phyloP scores from a whole-genome alignment of 2,888 invertebrate species.

The Sesia bembeciformis region DNA sequence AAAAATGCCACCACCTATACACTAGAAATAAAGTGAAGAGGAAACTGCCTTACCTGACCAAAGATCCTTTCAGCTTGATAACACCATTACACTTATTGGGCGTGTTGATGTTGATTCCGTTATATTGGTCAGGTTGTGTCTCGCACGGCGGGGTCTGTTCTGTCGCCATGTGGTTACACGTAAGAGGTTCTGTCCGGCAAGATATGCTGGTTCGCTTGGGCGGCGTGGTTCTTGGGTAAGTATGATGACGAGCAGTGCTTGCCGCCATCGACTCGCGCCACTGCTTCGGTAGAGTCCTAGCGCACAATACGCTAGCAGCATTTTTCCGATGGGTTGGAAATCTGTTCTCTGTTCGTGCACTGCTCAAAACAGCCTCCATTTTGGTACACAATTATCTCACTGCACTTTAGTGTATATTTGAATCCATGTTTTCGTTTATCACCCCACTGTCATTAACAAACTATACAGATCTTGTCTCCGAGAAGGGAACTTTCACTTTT shows the following conservation, averaged over 20 bases:
- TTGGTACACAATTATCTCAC: constrained; percentile 19
- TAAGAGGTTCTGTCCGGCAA: constrained; percentile 51
- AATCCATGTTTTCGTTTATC: constrained; percentile 32
- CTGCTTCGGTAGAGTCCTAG: constrained; percentile 63
- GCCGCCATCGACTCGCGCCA: constrained; percentile 37
- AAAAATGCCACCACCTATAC: too few relatives aligned
- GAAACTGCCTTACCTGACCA: constrained; percentile 45
- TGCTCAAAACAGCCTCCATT: constrained; percentile 71
- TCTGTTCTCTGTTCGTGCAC: constrained; percentile 47
- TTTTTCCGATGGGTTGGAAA: constrained; percentile 62
- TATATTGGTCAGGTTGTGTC: constrained; percentile 26
- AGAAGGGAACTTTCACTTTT: too few relatives aligned
- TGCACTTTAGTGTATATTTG: constrained; percentile 39
- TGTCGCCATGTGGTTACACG: constrained; percentile 23
- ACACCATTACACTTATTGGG: constrained; percentile 31
- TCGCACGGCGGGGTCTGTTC: constrained; percentile 28
- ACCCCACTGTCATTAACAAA: neutral
- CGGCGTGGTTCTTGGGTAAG: constrained; percentile 54
- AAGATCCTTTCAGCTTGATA: constrained; percentile 46
- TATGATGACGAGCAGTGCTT: constrained; percentile 47
- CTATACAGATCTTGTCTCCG: too few relatives aligned
- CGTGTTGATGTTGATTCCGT: constrained; percentile 18
- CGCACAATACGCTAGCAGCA: constrained; percentile 62
- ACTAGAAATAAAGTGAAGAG: neutral
- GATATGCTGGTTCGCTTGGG: constrained; percentile 50